Base-by-base conservation (phyloP, 2,888 invertebrate genomes). In the Parnassius mnemosyne region DNA sequence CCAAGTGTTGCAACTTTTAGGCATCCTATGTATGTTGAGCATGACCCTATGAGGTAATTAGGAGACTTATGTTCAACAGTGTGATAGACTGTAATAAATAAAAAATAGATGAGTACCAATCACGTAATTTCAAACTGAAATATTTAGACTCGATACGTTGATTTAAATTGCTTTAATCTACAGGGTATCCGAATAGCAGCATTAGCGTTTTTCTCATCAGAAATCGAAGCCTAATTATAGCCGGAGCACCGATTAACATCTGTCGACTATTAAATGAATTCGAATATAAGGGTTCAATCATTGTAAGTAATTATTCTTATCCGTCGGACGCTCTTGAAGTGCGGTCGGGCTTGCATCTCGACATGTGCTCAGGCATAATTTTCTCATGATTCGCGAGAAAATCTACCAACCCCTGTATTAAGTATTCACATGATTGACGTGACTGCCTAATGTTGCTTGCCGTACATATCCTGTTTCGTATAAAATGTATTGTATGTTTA, bases 231-330 rank as follows among this genome's bases (percentile, higher is more conserved):
- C 81, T 87, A 90, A 91, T 90, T 91, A 88, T 87, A 86, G 86
- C 71, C 80, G 77, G 83, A 78, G 79, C 79, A 74, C 76, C 90
- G 89, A 89, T 91, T 89, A 89, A 90, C 91, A 91, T 89, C 90
- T 91, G 91, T 88, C 85, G 87, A 89, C 89, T 89, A 87, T 89
- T 87, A 89, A 86, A 89, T 89, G 86, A 89, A 87, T 80, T 84
- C 81, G 75, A 85, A 85, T 88, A 89, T 88, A 89, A 86, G 87
- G 89, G 87, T 89, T 90, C 90, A 89, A 89, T 89, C 88, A 87
- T 88, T 88, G 89, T 83, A 84, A 89, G 87, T 90, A 91, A 91
- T 91, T 90, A 90, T 90, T 90, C 87, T 88, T 90, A 90, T 90
- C 90, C 89, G 90, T 87, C 89, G 88, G 90, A 84, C 83, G 87